Evolutionary conservation across 2,888 invertebrate species (phyloP).

Genomic region (Melieria crassipennis): DNA sequence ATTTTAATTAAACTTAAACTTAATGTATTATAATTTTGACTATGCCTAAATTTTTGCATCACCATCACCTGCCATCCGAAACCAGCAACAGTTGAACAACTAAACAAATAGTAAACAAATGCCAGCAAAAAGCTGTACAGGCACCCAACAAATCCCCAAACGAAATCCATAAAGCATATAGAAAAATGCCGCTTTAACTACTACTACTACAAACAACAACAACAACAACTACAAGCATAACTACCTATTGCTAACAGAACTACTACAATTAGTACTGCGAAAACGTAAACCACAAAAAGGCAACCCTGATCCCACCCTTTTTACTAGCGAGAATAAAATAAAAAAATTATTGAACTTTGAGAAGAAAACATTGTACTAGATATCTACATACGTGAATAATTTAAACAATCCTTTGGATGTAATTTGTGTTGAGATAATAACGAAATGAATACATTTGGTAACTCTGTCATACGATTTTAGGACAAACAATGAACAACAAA

Average conservation of each 20-base stretch:
- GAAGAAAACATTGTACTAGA: background rate
- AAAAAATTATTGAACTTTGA: background rate
- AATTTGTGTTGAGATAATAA: too few species aligned
- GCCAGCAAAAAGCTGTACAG: too few species aligned
- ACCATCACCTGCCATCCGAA: conserved; percentile 3
- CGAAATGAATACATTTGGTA: too few species aligned
- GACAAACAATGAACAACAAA: background rate
- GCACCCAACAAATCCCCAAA: too few species aligned
- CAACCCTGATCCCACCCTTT: conserved; percentile 20
- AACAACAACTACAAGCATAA: too few species aligned
- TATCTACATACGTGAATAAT: background rate
- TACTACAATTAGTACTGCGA: background rate
- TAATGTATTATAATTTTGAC: background rate
- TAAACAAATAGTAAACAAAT: too few species aligned
- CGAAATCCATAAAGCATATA: too few species aligned
- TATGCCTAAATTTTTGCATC: background rate
- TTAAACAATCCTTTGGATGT: too few species aligned
- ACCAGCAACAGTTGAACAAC: background rate
- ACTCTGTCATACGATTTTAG: background rate
- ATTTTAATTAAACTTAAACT: background rate
- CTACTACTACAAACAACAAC: too few species aligned
- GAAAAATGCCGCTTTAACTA: too few species aligned
- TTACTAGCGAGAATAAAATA: background rate
- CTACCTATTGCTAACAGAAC: too few species aligned
- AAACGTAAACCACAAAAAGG: background rate